Evolutionary conservation across 2,888 invertebrate genomes (phyloP).

Genomic region (Noctua fimbriata): DNA sequence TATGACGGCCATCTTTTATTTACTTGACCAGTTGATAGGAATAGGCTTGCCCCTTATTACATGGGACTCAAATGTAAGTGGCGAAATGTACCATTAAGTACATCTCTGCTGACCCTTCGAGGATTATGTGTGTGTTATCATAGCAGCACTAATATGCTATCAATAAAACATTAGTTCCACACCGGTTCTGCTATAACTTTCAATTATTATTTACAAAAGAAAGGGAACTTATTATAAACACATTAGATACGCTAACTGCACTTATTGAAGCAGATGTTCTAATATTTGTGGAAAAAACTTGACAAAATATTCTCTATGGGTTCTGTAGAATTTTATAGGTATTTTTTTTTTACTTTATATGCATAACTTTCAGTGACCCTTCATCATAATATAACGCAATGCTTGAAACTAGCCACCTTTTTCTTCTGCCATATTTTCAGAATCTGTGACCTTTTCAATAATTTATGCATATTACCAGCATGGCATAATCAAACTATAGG

Average conservation of each 20-base stretch:
- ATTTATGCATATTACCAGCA: not conserved
- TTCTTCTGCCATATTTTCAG: not conserved
- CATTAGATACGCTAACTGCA: conserved; percentile 80
- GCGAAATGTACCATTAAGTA: not conserved
- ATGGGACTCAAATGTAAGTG: not conserved
- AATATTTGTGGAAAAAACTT: conserved; percentile 58
- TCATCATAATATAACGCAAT: not conserved
- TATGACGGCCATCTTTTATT: not conserved
- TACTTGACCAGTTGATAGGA: not conserved
- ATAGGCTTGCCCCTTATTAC: not conserved
- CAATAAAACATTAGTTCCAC: conserved; percentile 65
- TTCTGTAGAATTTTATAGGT: conserved; percentile 33
- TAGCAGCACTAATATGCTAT: conserved; percentile 56
- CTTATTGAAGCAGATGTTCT: conserved; percentile 74
- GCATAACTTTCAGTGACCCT: not conserved
- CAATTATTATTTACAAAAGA: conserved; percentile 69
- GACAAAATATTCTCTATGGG: conserved; percentile 19
- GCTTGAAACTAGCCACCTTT: not conserved
- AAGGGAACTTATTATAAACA: conserved; percentile 78
- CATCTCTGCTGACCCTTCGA: not conserved
- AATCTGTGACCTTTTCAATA: not conserved
- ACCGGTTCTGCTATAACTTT: conserved; percentile 65
- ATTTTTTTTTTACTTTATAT: not conserved
- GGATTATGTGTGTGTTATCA: not conserved
- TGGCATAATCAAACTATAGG: not conserved